A percentile compares a stretch with the other conserved stretches of the same genome.
These are phyloP conservation scores for Peromyscus californicus DNA, from an alignment of 2,113 vertebrate genomes.

Conservation along the genomic window DNA sequence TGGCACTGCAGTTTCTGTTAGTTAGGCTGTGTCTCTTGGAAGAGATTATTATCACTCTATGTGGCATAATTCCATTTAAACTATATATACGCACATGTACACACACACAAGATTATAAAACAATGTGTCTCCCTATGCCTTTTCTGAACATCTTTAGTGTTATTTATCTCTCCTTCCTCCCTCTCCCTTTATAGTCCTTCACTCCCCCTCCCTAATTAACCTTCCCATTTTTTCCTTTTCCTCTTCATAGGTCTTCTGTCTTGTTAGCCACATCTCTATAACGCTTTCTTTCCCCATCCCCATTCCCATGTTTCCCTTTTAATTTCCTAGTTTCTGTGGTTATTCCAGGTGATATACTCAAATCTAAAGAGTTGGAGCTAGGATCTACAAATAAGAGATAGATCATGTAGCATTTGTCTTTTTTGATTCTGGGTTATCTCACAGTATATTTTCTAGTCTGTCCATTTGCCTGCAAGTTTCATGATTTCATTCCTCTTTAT, in stretches of 20 bases:
- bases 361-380: neutral
- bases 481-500: neutral
- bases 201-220: neutral
- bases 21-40: neutral
- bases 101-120: neutral
- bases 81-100: neutral
- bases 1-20: neutral
- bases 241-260: neutral
- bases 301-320: neutral
- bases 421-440: neutral
- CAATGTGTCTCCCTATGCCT: neutral
- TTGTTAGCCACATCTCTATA: neutral
- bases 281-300: neutral
- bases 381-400: neutral
- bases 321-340: neutral
- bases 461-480: neutral
- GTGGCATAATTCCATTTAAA: neutral
- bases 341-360: neutral
- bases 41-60: neutral
- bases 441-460: neutral
- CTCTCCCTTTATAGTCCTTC: neutral
- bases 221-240: neutral
- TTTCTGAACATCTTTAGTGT: neutral
- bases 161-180: neutral
- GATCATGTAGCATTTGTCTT: neutral